phyloP scores from a whole-genome alignment of 2,888 invertebrate genomes.

The Pachycephus smyrnensis region DNA sequence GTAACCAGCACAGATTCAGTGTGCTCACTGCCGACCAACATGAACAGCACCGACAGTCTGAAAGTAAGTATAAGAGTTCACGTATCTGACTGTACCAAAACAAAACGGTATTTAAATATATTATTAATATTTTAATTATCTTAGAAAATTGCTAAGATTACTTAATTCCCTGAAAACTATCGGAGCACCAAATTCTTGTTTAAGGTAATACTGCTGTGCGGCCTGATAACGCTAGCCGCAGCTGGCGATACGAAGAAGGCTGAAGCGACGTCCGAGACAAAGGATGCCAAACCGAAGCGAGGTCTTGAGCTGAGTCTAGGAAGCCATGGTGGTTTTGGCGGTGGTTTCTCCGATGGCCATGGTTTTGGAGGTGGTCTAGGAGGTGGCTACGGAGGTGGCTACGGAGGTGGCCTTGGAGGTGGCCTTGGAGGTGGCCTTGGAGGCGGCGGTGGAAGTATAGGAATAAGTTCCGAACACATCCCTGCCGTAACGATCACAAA shows the following conservation, averaged over 20 bases:
- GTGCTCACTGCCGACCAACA: conserved; percentile 62
- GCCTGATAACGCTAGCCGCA: conserved; percentile 47
- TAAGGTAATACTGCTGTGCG: conserved; percentile 52
- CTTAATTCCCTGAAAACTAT: too few relatives aligned
- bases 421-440: conserved; percentile 24
- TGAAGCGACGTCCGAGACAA: conserved; percentile 15
- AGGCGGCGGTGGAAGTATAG: conserved; percentile 22
- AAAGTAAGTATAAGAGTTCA: conserved; percentile 57
- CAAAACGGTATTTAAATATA: too few relatives aligned
- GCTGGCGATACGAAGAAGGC: conserved; percentile 45
- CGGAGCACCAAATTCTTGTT: background rate
- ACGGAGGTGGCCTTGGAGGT: conserved; percentile 25
- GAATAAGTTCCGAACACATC: conserved; percentile 45
- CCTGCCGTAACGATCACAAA: conserved; percentile 59
- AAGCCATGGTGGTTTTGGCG: conserved; percentile 38
- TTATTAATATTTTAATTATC: too few relatives aligned
- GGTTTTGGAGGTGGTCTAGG: conserved; percentile 37
- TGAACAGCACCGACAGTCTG: conserved; percentile 62
- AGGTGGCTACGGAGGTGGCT: conserved; percentile 21
- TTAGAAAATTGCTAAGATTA: too few relatives aligned
- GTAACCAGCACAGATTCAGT: conserved; percentile 59
- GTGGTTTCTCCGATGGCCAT: conserved; percentile 25
- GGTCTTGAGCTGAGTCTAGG: conserved; percentile 55
- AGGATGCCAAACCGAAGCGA: conserved; percentile 53
- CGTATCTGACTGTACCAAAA: too few relatives aligned